Conservation (phyloP, 1,140 invertebrate species). For the Drosophila gunungcola region DNA sequence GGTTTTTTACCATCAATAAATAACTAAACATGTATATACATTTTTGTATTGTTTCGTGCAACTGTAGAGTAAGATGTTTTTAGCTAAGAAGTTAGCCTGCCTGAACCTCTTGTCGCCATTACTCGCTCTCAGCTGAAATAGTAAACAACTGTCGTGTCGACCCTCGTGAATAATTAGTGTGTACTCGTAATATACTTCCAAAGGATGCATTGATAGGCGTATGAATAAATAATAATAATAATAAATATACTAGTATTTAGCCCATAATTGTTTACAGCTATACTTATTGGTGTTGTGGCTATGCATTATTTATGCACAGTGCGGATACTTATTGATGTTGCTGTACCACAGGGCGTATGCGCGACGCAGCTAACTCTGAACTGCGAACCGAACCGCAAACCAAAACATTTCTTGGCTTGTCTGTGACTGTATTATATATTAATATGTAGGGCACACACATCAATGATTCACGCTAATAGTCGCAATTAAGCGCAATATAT, state of each 20-base stretch:
- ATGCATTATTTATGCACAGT: conserved; percentile 53
- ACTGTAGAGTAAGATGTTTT: too few species aligned
- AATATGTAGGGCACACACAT: conserved; percentile 21
- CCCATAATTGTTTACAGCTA: conserved; percentile 25
- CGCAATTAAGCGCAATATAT: conserved; percentile 52
- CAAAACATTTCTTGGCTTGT: conserved; percentile 30
- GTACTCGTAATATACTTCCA: conserved; percentile 45
- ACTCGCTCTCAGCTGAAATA: background rate
- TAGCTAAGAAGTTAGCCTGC: background rate
- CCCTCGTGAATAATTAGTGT: conserved; percentile 47
- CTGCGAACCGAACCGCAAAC: conserved; percentile 35
- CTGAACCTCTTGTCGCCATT: too few species aligned
- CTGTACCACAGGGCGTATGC: conserved; percentile 38
- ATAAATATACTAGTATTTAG: conserved; percentile 49
- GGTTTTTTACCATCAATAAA: background rate
- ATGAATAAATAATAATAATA: conserved; percentile 55
- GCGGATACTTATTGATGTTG: conserved; percentile 35
- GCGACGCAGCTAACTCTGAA: conserved; percentile 1
- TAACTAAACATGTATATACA: conserved; percentile 1
- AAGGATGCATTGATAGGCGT: conserved; percentile 49
- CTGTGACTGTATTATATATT: conserved; percentile 36
- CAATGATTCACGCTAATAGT: conserved; percentile 55
- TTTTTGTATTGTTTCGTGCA: background rate
- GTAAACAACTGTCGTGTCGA: conserved; percentile 15
- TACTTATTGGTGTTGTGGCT: conserved; percentile 35